Conservation (phyloP, 2,113 vertebrate genomes). For the Chionodraco myersi region DNA sequence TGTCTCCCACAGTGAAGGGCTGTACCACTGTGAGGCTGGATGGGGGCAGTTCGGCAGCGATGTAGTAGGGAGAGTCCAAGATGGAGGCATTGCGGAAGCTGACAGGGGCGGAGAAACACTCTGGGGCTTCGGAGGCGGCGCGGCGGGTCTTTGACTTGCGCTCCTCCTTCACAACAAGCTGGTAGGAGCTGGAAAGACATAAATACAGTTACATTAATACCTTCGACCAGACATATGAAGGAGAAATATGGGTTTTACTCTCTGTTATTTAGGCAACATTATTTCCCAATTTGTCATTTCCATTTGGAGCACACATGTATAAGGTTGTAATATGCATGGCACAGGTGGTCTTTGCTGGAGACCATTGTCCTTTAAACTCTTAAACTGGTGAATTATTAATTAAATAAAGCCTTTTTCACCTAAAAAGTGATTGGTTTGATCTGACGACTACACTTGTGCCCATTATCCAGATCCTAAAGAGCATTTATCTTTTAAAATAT, state of each 20-base stretch:
- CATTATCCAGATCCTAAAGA: background rate
- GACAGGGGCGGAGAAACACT: conserved; percentile 92
- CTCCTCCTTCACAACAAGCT: conserved; percentile 96
- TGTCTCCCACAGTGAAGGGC: conserved; percentile 96
- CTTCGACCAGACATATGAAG: background rate
- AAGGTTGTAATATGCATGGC: no score
- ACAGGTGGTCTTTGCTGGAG: background rate
- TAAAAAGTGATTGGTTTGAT: background rate
- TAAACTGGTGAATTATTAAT: background rate
- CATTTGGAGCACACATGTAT: background rate
- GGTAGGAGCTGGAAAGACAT: conserved; percentile 87
- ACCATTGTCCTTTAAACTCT: background rate
- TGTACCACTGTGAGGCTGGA: conserved; percentile 89
- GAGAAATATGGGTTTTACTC: background rate
- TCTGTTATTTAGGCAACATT: background rate
- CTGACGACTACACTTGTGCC: no score
- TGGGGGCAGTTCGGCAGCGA: conserved; percentile 93
- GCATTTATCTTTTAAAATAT: background rate
- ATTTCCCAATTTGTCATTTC: background rate
- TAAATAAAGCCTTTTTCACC: background rate
- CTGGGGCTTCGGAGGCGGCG: conserved; percentile 89
- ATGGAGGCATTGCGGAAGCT: conserved; percentile 93
- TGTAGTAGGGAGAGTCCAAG: conserved; percentile 92
- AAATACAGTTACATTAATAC: background rate
- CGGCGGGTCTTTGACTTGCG: conserved; percentile 90